phyloP scores from a whole-genome alignment of 2,888 invertebrate genomes.

The Ctena decussata region DNA sequence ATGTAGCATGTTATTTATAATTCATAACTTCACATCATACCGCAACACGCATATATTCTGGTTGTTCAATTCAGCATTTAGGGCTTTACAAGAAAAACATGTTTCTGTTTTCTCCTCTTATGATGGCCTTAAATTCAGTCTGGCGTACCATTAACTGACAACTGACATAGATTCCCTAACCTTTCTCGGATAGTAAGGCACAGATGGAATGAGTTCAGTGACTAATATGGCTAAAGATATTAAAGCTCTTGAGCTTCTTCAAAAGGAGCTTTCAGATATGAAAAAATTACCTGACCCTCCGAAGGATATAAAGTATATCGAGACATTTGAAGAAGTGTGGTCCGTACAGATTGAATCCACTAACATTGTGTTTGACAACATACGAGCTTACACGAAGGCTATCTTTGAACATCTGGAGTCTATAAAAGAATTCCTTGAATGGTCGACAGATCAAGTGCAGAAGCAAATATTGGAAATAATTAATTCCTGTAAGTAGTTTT shows the following conservation, averaged over 20 bases:
- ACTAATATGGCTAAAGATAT: slow-evolving; percentile 5
- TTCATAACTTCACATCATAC: too few species aligned
- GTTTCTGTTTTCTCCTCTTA: too few species aligned
- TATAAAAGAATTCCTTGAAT: not conserved
- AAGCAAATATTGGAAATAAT: not conserved
- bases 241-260: not conserved
- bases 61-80: too few species aligned
- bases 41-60: too few species aligned
- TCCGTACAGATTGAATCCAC: not conserved
- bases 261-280: not conserved
- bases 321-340: not conserved
- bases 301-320: not conserved
- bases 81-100: too few species aligned
- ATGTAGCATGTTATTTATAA: too few species aligned
- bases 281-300: not conserved
- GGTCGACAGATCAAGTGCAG: not conserved
- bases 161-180: too few species aligned
- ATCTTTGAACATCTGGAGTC: not conserved
- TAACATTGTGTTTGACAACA: not conserved
- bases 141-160: too few species aligned
- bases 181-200: too few species aligned
- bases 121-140: too few species aligned
- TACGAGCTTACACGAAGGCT: not conserved
- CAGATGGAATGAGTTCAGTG: too few species aligned
- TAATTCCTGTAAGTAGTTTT: too few species aligned